Evolutionary conservation across 2,888 invertebrate genomes (phyloP).

Genomic region (Aphidoletes aphidimyza): DNA sequence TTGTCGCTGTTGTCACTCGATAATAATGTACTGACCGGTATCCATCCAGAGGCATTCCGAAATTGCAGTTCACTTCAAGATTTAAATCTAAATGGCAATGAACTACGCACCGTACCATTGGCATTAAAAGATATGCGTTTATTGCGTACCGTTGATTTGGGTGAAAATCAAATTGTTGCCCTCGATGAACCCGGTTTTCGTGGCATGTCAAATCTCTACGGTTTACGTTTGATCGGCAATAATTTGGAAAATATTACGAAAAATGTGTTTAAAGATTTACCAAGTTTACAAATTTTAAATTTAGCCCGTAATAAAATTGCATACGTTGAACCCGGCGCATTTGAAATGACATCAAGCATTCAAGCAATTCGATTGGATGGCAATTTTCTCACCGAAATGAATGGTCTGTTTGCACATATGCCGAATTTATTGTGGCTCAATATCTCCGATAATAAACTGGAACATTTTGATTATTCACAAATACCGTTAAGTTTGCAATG

Average conservation of each 20-base stretch:
- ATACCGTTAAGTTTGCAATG: slow-evolving; percentile 85
- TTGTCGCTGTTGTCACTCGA: slow-evolving; percentile 85
- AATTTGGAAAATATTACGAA: slow-evolving; percentile 83
- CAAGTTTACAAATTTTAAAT: slow-evolving; percentile 85
- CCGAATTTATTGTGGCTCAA: slow-evolving; percentile 88
- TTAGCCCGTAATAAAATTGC: slow-evolving; percentile 86
- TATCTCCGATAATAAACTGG: slow-evolving; percentile 89
- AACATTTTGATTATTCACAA: slow-evolving; percentile 88
- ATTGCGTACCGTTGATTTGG: slow-evolving; percentile 87
- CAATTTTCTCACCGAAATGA: slow-evolving; percentile 83
- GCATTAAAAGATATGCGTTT: slow-evolving; percentile 87
- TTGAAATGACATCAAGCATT: slow-evolving; percentile 80
- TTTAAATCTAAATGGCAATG: slow-evolving; percentile 88
- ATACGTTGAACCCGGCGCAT: slow-evolving; percentile 81
- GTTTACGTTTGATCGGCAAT: slow-evolving; percentile 89
- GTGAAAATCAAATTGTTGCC: slow-evolving; percentile 84
- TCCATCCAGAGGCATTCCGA: slow-evolving; percentile 88
- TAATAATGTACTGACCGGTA: slow-evolving; percentile 83
- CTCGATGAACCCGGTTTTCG: slow-evolving; percentile 83
- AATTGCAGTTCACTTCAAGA: slow-evolving; percentile 92
- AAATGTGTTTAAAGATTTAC: slow-evolving; percentile 81
- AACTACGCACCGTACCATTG: slow-evolving; percentile 80
- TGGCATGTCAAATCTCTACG: slow-evolving; percentile 86
- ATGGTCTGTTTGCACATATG: slow-evolving; percentile 84
- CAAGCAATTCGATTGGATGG: slow-evolving; percentile 89